Percentiles rank a stretch among this genome's conserved stretches.
Conservation (phyloP, 2,888 invertebrate genomes). For the Acanthopleura granulata region DNA sequence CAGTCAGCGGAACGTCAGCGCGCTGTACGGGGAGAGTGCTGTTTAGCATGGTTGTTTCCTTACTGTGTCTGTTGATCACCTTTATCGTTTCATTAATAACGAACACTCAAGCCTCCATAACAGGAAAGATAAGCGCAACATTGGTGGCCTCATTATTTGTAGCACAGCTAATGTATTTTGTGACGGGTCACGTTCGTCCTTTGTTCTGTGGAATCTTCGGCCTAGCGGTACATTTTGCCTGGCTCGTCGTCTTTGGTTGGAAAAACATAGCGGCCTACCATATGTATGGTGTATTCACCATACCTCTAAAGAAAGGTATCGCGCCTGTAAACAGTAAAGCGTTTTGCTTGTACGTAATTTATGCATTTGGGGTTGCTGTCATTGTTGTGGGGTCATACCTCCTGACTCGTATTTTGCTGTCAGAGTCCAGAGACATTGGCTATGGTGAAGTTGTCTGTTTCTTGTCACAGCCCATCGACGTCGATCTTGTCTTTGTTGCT, state of each 20-base stretch:
- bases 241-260: constrained; percentile 1
- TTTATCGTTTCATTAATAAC: not conserved
- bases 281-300: not conserved
- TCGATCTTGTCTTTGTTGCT: not conserved
- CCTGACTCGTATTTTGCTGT: not conserved
- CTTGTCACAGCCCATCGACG: not conserved
- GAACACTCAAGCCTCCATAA: not conserved
- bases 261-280: constrained; percentile 11
- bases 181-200: not conserved
- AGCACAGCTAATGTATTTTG: not conserved
- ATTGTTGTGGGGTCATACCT: not conserved
- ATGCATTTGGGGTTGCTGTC: not conserved
- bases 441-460: not conserved
- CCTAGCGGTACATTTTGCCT: not conserved
- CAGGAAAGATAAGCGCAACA: not conserved
- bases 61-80: not conserved
- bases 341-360: not conserved
- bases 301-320: not conserved
- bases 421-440: not conserved
- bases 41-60: not conserved
- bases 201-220: not conserved
- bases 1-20: not conserved
- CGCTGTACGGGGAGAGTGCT: not conserved
- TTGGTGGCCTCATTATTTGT: not conserved
- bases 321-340: not conserved